Conservation (phyloP, 2,113 vertebrate species). For the Xenopus laevis region DNA sequence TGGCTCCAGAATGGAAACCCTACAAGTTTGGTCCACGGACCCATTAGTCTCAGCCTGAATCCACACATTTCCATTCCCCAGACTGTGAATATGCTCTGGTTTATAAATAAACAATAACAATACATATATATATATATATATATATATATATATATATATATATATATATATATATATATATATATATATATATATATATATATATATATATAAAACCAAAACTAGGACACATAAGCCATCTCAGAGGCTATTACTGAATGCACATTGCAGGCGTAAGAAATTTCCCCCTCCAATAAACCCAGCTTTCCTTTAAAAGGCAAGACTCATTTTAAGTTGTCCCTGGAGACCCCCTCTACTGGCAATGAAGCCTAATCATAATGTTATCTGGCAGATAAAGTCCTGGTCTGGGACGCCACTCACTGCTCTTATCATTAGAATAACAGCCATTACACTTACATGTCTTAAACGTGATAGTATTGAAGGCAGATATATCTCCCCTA, state of each 20-base stretch:
- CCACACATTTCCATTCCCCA: neutral
- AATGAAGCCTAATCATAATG: neutral
- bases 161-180: too few relatives aligned
- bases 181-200: too few relatives aligned
- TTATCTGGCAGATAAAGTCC: slow-evolving; percentile 30
- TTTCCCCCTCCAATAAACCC: neutral
- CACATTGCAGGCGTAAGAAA: neutral
- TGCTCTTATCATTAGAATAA: slow-evolving; percentile 30
- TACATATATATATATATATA: neutral
- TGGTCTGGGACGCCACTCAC: slow-evolving; percentile 1
- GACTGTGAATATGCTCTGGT: neutral
- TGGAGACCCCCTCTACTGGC: neutral
- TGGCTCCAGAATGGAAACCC: neutral
- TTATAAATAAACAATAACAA: neutral
- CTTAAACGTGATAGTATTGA: neutral
- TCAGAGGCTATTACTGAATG: neutral
- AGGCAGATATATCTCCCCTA: neutral
- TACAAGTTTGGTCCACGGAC: neutral
- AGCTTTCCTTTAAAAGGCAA: slow-evolving; percentile 26
- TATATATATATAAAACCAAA: neutral
- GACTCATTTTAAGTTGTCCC: neutral
- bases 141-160: too few relatives aligned
- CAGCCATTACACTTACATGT: slow-evolving; percentile 10
- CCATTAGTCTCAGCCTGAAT: neutral
- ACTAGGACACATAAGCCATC: neutral